These are phyloP conservation scores for Onthophagus taurus DNA, from an alignment of 1,140 invertebrate species.

Conservation along the genomic window DNA sequence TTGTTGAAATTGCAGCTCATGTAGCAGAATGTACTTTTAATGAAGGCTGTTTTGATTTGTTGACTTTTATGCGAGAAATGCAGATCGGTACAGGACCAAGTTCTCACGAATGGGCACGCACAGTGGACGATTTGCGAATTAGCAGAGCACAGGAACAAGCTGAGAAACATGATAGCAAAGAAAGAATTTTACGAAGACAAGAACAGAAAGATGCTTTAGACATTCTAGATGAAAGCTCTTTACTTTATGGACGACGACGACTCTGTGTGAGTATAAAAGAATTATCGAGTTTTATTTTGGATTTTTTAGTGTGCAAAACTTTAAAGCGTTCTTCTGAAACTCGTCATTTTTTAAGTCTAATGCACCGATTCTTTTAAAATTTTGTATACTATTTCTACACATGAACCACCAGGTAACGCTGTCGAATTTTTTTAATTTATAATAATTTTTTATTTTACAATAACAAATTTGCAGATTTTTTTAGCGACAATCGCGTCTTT, in stretches of 20 bases:
- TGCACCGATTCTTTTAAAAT: not conserved
- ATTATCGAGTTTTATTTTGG: constrained; percentile 1
- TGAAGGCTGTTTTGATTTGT: constrained; percentile 21
- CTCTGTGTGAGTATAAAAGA: constrained; percentile 9
- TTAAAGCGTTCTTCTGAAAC: constrained; percentile 1
- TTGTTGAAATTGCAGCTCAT: constrained; percentile 17
- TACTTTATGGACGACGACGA: constrained; percentile 9
- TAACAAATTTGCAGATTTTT: too few species aligned
- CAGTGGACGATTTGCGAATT: not conserved
- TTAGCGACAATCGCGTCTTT: too few species aligned
- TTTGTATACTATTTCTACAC: too few species aligned
- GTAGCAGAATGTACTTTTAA: constrained; percentile 17
- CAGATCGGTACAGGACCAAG: constrained; percentile 11
- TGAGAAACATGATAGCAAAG: constrained; percentile 7
- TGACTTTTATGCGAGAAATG: constrained; percentile 19
- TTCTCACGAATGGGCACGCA: constrained; percentile 12
- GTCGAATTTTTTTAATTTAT: too few species aligned
- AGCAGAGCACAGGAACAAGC: constrained; percentile 1
- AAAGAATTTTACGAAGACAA: constrained; percentile 8
- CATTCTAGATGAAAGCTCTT: constrained; percentile 6
- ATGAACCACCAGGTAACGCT: too few species aligned
- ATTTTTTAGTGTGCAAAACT: not conserved
- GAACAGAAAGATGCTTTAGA: constrained; percentile 11
- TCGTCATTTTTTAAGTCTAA: not conserved
- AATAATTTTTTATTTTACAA: too few species aligned